A percentile compares a stretch with the other conserved stretches of the same genome.
Evolutionary conservation across 64 coral and sea anemone genomes (phyloP).

Genomic region (Stichodactyla mertensii): DNA sequence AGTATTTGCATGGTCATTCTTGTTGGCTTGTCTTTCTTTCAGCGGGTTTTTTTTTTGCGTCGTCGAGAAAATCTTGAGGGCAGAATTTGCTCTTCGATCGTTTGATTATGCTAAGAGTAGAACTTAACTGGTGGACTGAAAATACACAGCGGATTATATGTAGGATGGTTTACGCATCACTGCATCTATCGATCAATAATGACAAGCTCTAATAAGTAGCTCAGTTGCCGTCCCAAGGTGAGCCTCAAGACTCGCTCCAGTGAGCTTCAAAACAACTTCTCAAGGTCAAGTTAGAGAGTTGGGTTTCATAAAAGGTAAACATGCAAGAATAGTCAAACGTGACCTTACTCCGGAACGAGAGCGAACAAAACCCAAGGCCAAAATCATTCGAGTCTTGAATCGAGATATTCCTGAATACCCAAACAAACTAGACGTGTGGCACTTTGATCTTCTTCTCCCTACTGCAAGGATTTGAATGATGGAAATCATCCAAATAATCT

Average conservation of each 20-base stretch:
- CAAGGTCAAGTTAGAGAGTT: conserved; percentile 19
- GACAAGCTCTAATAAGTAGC: neutral
- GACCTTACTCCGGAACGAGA: conserved; percentile 6
- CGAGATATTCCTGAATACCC: too few species aligned
- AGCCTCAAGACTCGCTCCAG: conserved; percentile 14
- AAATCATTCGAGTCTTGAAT: neutral
- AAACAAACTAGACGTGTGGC: neutral
- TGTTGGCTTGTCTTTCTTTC: neutral
- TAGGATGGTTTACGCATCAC: conserved; percentile 11
- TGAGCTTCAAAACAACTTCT: conserved; percentile 27
- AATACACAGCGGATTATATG: conserved; percentile 17
- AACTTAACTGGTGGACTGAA: neutral
- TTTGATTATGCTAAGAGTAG: neutral
- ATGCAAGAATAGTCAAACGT: conserved; percentile 1
- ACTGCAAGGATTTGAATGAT: neutral
- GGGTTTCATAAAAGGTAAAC: neutral
- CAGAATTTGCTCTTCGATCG: neutral
- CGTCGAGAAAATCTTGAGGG: neutral
- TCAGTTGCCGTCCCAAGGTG: conserved; percentile 7
- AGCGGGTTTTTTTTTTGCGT: neutral
- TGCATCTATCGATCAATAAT: conserved; percentile 11
- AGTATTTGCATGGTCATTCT: neutral
- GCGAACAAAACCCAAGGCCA: conserved; percentile 1
- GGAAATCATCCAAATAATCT: neutral
- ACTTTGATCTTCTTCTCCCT: neutral